These are phyloP conservation scores for Heterotilapia buettikoferi DNA, from an alignment of 2,113 vertebrate genomes.

Conservation along the genomic window DNA sequence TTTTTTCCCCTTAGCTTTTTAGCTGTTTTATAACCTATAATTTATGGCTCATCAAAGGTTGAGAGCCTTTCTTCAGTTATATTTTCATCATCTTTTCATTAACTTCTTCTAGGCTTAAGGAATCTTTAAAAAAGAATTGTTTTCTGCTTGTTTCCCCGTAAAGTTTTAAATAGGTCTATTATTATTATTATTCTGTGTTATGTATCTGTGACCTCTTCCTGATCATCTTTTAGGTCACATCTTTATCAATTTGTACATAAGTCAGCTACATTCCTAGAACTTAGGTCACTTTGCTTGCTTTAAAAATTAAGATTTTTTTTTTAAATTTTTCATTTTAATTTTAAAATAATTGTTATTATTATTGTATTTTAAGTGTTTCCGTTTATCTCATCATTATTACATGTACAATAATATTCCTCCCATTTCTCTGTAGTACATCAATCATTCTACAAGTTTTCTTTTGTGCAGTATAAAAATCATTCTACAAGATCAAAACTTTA, in stretches of 20 bases:
- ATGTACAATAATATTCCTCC: not conserved
- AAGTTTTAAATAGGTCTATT: not conserved
- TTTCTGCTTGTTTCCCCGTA: not conserved
- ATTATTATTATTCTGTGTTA: not conserved
- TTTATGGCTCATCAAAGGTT: not conserved
- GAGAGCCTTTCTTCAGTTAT: not conserved
- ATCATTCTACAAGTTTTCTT: not conserved
- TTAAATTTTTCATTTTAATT: fast-evolving
- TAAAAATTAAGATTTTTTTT: not conserved
- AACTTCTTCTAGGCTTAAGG: not conserved
- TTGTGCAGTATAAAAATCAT: not conserved
- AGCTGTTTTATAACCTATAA: not conserved
- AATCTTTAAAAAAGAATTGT: not conserved
- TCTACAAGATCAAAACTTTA: not conserved
- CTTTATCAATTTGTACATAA: not conserved
- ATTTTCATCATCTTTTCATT: not conserved
- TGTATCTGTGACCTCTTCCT: not conserved
- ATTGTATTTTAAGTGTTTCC: not conserved
- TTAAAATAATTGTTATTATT: not conserved
- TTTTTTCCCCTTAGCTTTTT: not conserved
- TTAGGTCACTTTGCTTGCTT: not conserved
- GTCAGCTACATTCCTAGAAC: not conserved
- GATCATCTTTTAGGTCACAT: not conserved
- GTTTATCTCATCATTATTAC: not conserved
- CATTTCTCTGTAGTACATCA: not conserved